phyloP scores from a whole-genome alignment of 1,140 invertebrate species.

The Lordiphosa clarofinis region DNA sequence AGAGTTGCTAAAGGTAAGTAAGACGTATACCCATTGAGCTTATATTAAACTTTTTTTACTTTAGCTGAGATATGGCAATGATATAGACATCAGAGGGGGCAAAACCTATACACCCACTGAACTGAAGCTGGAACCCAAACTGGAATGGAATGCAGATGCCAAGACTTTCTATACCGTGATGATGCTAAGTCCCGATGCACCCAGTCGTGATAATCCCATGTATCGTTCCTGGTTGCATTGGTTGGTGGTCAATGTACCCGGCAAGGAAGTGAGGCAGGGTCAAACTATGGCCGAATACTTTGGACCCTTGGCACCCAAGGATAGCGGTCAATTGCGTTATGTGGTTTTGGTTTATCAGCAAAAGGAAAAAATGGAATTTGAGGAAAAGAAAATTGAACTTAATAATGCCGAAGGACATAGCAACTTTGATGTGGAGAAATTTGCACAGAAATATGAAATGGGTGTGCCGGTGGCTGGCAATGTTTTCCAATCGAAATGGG shows the following conservation, averaged over 20 bases:
- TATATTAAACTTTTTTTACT: neutral
- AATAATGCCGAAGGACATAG: slow-evolving; percentile 86
- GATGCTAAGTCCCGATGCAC: slow-evolving; percentile 82
- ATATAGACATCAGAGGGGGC: slow-evolving; percentile 48
- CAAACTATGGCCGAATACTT: slow-evolving; percentile 89
- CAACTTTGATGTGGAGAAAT: slow-evolving; percentile 88
- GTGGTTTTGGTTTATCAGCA: slow-evolving; percentile 93
- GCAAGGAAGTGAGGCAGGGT: slow-evolving; percentile 85
- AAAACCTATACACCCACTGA: slow-evolving; percentile 54
- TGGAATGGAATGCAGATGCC: slow-evolving; percentile 84
- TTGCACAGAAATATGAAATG: slow-evolving; percentile 85
- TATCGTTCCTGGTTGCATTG: slow-evolving; percentile 95
- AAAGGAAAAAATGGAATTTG: slow-evolving; percentile 50
- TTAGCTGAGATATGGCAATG: slow-evolving; percentile 42
- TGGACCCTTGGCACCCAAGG: slow-evolving; percentile 90
- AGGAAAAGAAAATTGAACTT: slow-evolving; percentile 80
- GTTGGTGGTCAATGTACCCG: slow-evolving; percentile 94
- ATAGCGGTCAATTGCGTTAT: slow-evolving; percentile 92
- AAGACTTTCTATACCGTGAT: slow-evolving; percentile 86
- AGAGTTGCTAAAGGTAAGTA: slow-evolving; percentile 35
- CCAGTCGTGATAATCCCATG: slow-evolving; percentile 87
- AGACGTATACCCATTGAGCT: neutral
- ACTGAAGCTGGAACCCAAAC: slow-evolving; percentile 62
- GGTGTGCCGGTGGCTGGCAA: slow-evolving; percentile 91
- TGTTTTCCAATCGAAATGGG: slow-evolving; percentile 92